phyloP scores from a whole-genome alignment of 2,888 invertebrate genomes.

The Catocala nupta region DNA sequence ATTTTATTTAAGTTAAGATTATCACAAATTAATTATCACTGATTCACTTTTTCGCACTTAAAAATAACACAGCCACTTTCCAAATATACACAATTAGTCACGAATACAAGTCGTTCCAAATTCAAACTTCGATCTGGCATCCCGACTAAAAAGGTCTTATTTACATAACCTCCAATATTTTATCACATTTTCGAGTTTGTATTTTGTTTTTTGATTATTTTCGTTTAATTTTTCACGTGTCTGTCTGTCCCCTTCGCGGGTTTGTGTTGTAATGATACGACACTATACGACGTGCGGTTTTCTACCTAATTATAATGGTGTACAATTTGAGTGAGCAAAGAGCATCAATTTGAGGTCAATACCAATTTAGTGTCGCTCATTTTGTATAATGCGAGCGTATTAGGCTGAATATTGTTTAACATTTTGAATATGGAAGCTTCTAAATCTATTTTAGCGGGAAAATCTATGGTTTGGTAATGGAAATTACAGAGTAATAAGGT shows the following conservation, averaged over 20 bases:
- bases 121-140: slow-evolving; percentile 19
- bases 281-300: slow-evolving; percentile 59
- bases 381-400: slow-evolving; percentile 46
- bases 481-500: background rate
- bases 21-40: background rate
- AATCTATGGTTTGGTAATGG: background rate
- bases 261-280: slow-evolving; percentile 63
- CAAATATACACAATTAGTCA: slow-evolving; percentile 13
- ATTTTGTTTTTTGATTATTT: slow-evolving; percentile 11
- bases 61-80: background rate
- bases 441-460: slow-evolving; percentile 20
- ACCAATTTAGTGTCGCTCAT: slow-evolving; percentile 50
- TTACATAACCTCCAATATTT: slow-evolving; percentile 7
- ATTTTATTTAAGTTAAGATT: no score
- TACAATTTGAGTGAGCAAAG: slow-evolving; percentile 65
- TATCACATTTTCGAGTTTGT: slow-evolving; percentile 6
- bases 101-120: slow-evolving; percentile 6
- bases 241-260: slow-evolving; percentile 56
- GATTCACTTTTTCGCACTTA: background rate
- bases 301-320: slow-evolving; percentile 62
- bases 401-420: slow-evolving; percentile 38
- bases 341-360: slow-evolving; percentile 58
- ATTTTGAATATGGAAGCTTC: slow-evolving; percentile 17
- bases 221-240: slow-evolving; percentile 28
- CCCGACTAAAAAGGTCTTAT: slow-evolving; percentile 16